Evolutionary conservation across 2,888 invertebrate species (phyloP).

Genomic region (Tetragnatha montana): DNA sequence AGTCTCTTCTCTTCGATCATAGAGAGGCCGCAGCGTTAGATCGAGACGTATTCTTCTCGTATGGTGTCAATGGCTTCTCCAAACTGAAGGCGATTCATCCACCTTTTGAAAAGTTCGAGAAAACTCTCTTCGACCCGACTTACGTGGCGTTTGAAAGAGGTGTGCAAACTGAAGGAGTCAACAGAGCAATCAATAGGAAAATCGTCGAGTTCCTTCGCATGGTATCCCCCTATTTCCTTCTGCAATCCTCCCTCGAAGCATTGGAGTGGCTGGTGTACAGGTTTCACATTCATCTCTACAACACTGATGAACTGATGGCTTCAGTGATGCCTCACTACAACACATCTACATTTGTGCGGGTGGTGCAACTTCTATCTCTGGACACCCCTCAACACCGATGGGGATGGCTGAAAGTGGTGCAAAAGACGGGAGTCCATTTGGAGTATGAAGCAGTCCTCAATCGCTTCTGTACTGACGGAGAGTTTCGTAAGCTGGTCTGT

Average conservation of each 20-base stretch:
- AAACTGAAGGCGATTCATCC: constrained; percentile 86
- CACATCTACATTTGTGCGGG: constrained; percentile 88
- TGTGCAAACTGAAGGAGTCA: constrained; percentile 84
- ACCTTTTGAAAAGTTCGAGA: constrained; percentile 84
- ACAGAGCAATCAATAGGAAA: constrained; percentile 84
- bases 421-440: constrained; percentile 84
- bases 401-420: constrained; percentile 85
- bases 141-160: constrained; percentile 88
- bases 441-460: constrained; percentile 84
- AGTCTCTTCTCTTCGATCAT: constrained; percentile 91
- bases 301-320: constrained; percentile 86
- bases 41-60: constrained; percentile 88
- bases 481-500: constrained; percentile 82
- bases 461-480: constrained; percentile 82
- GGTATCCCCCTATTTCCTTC: constrained; percentile 90
- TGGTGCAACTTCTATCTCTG: constrained; percentile 85
- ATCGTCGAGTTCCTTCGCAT: constrained; percentile 86
- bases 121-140: constrained; percentile 85
- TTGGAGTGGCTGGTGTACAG: constrained; percentile 96
- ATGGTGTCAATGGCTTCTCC: constrained; percentile 89
- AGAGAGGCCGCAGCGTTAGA: constrained; percentile 92
- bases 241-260: constrained; percentile 90
- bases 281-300: constrained; percentile 91
- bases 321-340: constrained; percentile 94
- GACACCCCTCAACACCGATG: constrained; percentile 81